These are phyloP conservation scores for Allacma fusca DNA, from an alignment of 2,888 invertebrate genomes.

Conservation along the genomic window DNA sequence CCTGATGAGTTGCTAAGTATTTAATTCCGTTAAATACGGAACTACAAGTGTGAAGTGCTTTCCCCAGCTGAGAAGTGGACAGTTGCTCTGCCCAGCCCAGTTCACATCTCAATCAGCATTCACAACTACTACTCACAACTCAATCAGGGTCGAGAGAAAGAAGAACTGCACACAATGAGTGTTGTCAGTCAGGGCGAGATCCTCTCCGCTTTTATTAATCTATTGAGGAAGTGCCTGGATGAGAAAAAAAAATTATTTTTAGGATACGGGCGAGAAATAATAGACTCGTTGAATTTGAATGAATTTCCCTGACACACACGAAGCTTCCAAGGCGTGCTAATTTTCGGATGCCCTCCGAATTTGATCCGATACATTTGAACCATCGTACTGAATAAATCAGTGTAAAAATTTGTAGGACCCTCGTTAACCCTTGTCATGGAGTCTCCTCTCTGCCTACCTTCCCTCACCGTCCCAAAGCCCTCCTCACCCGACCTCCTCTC, in stretches of 20 bases:
- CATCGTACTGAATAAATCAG: too few relatives aligned
- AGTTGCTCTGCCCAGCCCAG: neutral
- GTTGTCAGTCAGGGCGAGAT: too few relatives aligned
- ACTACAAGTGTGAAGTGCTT: neutral
- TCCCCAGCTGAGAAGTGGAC: slow-evolving; percentile 20
- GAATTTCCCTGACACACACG: slow-evolving; percentile 32
- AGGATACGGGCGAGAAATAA: slow-evolving; percentile 13
- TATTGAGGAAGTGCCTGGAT: too few relatives aligned
- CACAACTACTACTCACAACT: neutral
- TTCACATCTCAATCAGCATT: slow-evolving; percentile 5
- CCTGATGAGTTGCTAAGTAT: neutral
- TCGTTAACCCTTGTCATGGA: slow-evolving; percentile 2
- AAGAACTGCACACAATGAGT: neutral
- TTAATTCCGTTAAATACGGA: neutral
- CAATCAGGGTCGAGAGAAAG: neutral
- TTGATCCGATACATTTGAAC: slow-evolving; percentile 27
- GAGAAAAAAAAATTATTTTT: too few relatives aligned
- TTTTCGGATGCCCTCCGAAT: slow-evolving; percentile 29
- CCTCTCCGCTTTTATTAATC: too few relatives aligned
- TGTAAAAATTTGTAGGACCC: neutral
- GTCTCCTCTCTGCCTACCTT: neutral
- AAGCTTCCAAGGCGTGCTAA: slow-evolving; percentile 39
- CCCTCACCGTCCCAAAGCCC: too few relatives aligned
- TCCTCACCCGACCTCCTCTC: too few relatives aligned
- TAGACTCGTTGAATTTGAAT: slow-evolving; percentile 20